These are phyloP conservation scores for Globodera rostochiensis DNA, from an alignment of 1,140 invertebrate genomes.

Conservation along the genomic window DNA sequence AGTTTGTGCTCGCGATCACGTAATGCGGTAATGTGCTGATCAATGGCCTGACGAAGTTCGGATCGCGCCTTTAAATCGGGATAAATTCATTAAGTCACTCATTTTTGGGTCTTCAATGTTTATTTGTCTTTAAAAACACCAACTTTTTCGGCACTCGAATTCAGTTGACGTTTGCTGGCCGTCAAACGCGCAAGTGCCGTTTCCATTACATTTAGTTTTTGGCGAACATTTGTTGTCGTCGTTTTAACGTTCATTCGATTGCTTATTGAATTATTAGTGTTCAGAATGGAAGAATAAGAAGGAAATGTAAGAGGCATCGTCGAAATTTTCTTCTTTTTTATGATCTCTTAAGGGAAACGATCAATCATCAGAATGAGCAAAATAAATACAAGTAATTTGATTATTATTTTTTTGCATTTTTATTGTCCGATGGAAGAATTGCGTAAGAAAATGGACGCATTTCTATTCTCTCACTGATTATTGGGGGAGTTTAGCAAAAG, in stretches of 20 bases:
- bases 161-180: neutral
- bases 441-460: too few relatives aligned
- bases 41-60: neutral
- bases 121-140: neutral
- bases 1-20: neutral
- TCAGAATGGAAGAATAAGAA: neutral
- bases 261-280: neutral
- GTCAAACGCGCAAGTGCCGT: neutral
- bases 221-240: too few relatives aligned
- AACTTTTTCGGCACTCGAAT: neutral
- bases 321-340: too few relatives aligned
- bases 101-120: neutral
- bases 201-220: neutral
- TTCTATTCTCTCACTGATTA: too few relatives aligned
- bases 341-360: too few relatives aligned
- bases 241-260: neutral
- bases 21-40: neutral
- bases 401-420: too few relatives aligned
- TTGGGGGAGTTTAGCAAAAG: too few relatives aligned
- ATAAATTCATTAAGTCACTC: too few relatives aligned
- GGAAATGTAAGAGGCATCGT: neutral
- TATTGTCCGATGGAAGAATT: too few relatives aligned
- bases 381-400: too few relatives aligned
- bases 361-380: too few relatives aligned
- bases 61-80: neutral